Evolutionary conservation across 2,797 vertebrate species (phyloP).

Genomic region (Danio kyathit): DNA sequence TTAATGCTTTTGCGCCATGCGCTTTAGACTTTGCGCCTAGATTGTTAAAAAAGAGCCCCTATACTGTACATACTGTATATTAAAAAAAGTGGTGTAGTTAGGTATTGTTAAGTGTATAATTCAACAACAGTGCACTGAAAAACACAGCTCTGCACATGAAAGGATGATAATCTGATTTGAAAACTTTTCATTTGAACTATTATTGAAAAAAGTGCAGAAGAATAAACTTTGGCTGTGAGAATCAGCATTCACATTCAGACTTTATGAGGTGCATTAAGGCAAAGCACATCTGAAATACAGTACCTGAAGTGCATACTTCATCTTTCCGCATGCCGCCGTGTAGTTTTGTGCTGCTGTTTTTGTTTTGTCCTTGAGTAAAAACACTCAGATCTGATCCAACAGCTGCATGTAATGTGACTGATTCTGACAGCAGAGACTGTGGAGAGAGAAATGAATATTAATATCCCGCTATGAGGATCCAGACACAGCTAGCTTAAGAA

Average conservation of each 20-base stretch:
- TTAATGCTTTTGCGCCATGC: too few relatives aligned
- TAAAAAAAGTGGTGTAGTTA: too few relatives aligned
- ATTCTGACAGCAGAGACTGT: conserved; percentile 25
- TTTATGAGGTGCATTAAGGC: neutral
- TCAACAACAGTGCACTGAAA: too few relatives aligned
- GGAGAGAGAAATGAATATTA: conserved; percentile 41
- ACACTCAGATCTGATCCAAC: conserved; percentile 39
- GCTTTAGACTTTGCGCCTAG: too few relatives aligned
- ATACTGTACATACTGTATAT: too few relatives aligned
- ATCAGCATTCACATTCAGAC: neutral
- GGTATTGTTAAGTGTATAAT: too few relatives aligned
- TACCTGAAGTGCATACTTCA: conserved; percentile 2
- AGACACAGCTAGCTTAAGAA: conserved; percentile 26
- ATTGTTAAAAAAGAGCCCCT: too few relatives aligned
- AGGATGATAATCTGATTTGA: too few relatives aligned
- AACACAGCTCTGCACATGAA: too few relatives aligned
- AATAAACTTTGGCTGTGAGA: neutral
- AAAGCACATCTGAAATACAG: neutral
- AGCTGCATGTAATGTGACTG: conserved; percentile 20
- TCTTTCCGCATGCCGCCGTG: neutral
- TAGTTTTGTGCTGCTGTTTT: conserved; percentile 48
- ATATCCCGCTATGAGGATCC: conserved; percentile 8
- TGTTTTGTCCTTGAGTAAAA: conserved; percentile 57
- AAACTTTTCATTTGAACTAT: neutral
- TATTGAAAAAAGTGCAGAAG: neutral